phyloP scores from a whole-genome alignment of 2,888 invertebrate genomes.

The Sisyra nigra region DNA sequence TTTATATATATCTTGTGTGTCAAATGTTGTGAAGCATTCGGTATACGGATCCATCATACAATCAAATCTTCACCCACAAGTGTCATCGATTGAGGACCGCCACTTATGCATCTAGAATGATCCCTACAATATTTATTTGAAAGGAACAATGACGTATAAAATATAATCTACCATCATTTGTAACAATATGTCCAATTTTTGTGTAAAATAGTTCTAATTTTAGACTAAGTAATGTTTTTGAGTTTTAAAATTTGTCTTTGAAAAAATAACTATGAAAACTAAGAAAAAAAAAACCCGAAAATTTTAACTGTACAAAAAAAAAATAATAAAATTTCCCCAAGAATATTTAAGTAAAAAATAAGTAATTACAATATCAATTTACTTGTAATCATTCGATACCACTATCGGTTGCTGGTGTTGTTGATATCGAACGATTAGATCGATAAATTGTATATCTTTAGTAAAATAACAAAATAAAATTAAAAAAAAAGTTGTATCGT shows the following conservation, averaged over 20 bases:
- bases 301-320: slow-evolving; percentile 18
- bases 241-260: slow-evolving; percentile 12
- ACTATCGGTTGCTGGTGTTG: too few species aligned
- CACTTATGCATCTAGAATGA: slow-evolving; percentile 8
- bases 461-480: too few species aligned
- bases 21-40: slow-evolving; percentile 7
- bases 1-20: slow-evolving; percentile 5
- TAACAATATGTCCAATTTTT: slow-evolving; percentile 30
- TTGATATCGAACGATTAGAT: too few species aligned
- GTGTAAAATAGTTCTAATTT: slow-evolving; percentile 32
- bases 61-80: too few species aligned
- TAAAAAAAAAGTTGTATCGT: too few species aligned
- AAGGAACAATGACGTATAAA: slow-evolving; percentile 25
- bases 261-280: not conserved
- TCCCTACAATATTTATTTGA: slow-evolving; percentile 13
- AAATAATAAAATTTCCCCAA: not conserved
- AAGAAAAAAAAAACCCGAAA: slow-evolving; percentile 5
- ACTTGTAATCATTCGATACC: too few species aligned
- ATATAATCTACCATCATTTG: slow-evolving; percentile 23
- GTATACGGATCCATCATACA: not conserved
- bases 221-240: slow-evolving; percentile 26
- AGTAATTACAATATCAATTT: too few species aligned
- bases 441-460: too few species aligned
- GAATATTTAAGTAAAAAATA: too few species aligned
- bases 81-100: slow-evolving; percentile 7